Conservation (phyloP, 2,888 invertebrate species). For the Mactromeris polynyma region DNA sequence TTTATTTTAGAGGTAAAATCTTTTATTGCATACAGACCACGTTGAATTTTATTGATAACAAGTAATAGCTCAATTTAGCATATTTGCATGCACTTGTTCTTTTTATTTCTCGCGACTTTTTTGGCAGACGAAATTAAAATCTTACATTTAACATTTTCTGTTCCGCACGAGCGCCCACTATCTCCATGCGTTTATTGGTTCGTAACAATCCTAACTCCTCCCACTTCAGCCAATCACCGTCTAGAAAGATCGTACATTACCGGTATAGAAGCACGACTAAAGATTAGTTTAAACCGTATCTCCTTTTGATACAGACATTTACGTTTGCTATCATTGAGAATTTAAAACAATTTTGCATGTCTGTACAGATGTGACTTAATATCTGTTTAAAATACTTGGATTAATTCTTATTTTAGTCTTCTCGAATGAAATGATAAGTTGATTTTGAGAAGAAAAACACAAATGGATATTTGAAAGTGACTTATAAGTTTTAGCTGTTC, state of each 20-base stretch:
- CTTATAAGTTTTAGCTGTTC: not conserved
- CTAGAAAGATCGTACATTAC: not conserved
- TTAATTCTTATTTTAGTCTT: not conserved
- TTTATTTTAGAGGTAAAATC: too few relatives aligned
- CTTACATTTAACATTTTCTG: slow-evolving; percentile 4
- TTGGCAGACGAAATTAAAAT: slow-evolving; percentile 2
- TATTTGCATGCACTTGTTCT: not conserved
- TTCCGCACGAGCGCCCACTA: slow-evolving; percentile 49
- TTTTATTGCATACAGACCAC: too few relatives aligned
- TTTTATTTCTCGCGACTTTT: not conserved
- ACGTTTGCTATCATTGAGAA: not conserved
- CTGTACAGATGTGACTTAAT: not conserved
- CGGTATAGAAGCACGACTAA: not conserved
- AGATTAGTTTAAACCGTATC: slow-evolving; percentile 20
- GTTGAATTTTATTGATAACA: not conserved
- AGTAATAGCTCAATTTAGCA: not conserved
- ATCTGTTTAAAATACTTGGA: not conserved
- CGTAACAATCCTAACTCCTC: slow-evolving; percentile 23
- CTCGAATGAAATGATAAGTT: not conserved
- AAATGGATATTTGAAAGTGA: not conserved
- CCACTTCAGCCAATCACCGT: slow-evolving; percentile 44
- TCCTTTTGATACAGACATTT: slow-evolving; percentile 4
- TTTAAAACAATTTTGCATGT: not conserved
- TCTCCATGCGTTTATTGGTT: slow-evolving; percentile 16
- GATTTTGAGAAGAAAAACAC: not conserved